Evolutionary conservation across 1,140 invertebrate species (phyloP).

Genomic region (Xylocopa sonorina): DNA sequence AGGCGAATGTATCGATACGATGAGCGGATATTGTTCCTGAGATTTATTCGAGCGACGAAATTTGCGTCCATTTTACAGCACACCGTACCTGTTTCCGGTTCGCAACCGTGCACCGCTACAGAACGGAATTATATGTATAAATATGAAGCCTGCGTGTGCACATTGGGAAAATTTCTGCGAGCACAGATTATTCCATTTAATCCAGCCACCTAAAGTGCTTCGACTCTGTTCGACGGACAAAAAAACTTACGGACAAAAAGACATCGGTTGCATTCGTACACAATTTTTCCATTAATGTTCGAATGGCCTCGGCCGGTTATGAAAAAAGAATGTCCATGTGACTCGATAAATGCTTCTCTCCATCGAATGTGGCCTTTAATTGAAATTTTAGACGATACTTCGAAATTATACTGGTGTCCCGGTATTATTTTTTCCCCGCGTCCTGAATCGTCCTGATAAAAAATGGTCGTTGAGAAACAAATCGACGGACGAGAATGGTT

Average conservation of each 20-base stretch:
- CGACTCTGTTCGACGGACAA: not conserved
- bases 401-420: too few relatives aligned
- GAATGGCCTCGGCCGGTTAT: too few relatives aligned
- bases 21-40: constrained; percentile 22
- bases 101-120: not conserved
- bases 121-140: not conserved
- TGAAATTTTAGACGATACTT: too few relatives aligned
- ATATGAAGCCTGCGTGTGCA: not conserved
- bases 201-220: not conserved
- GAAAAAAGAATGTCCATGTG: too few relatives aligned
- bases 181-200: not conserved
- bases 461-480: not conserved
- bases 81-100: constrained; percentile 24
- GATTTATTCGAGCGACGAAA: constrained; percentile 46
- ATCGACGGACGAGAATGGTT: not conserved
- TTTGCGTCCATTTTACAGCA: constrained; percentile 34
- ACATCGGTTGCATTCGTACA: too few relatives aligned
- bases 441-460: too few relatives aligned
- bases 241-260: too few relatives aligned
- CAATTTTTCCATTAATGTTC: too few relatives aligned
- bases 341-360: too few relatives aligned
- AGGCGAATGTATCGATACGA: not conserved
- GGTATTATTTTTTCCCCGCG: too few relatives aligned
- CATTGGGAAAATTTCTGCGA: not conserved
- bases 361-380: too few relatives aligned